Evolutionary conservation across 2,888 invertebrate species (phyloP).

Genomic region (Cotesia congregata): DNA sequence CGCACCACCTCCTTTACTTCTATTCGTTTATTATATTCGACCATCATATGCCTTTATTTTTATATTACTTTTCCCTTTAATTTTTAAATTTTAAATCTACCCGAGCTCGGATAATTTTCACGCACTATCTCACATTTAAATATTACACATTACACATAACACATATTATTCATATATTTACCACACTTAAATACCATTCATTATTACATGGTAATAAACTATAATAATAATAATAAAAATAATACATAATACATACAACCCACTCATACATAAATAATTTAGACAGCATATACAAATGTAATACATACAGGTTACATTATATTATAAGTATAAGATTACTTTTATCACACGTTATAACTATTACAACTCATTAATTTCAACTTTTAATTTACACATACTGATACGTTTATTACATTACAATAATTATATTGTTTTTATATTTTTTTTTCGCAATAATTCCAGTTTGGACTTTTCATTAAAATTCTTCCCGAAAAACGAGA

Average conservation of each 20-base stretch:
- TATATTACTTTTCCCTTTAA: neutral
- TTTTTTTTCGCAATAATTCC: neutral
- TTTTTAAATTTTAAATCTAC: neutral
- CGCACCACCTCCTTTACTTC: constrained; percentile 31
- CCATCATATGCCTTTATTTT: neutral
- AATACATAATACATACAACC: neutral
- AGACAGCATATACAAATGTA: constrained; percentile 12
- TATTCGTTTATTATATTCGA: neutral
- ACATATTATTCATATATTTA: neutral
- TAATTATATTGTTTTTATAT: neutral
- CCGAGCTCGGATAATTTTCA: neutral
- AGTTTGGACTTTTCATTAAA: too few relatives aligned
- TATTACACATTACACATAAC: neutral
- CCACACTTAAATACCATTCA: neutral
- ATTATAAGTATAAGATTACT: neutral
- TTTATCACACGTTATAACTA: constrained; percentile 8
- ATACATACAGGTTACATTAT: constrained; percentile 2
- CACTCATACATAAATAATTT: constrained; percentile 5
- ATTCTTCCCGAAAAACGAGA: too few relatives aligned
- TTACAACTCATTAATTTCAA: constrained; percentile 5
- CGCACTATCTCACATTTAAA: neutral
- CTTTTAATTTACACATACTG: neutral
- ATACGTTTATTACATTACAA: neutral
- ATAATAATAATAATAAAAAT: neutral
- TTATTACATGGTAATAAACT: neutral